Evolutionary conservation across 2,113 vertebrate genomes (phyloP).

Genomic region (Pachypanchax playfairii): DNA sequence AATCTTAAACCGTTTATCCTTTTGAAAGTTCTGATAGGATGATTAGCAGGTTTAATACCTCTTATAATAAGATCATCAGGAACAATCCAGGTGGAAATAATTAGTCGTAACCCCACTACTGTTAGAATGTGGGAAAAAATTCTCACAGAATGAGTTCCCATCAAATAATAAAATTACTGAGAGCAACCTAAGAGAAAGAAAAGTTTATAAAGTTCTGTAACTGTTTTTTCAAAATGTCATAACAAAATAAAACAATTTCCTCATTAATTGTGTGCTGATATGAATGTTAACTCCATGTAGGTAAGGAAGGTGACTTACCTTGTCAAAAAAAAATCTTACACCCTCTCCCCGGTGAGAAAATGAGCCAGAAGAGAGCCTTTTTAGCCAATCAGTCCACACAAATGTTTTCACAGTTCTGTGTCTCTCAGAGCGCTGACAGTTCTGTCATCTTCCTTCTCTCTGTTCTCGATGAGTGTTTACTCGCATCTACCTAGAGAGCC

Average conservation of each 20-base stretch:
- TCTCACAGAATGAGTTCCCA: slow-evolving; percentile 5
- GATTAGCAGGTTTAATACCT: too few species aligned
- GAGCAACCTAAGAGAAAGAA: too few species aligned
- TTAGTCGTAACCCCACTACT: neutral
- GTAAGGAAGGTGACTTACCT: slow-evolving; percentile 72
- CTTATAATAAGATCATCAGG: too few species aligned
- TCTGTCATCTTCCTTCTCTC: slow-evolving; percentile 72
- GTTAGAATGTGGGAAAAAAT: too few species aligned
- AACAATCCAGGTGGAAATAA: too few species aligned
- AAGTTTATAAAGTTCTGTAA: slow-evolving; percentile 8
- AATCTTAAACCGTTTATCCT: neutral
- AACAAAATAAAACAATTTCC: slow-evolving; percentile 24
- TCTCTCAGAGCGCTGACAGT: slow-evolving; percentile 75
- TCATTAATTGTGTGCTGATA: too few species aligned
- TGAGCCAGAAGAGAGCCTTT: slow-evolving; percentile 24
- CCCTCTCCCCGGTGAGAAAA: slow-evolving; percentile 39
- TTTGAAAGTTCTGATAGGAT: too few species aligned
- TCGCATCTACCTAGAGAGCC: slow-evolving; percentile 65
- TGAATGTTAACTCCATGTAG: slow-evolving; percentile 39
- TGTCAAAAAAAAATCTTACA: slow-evolving; percentile 19
- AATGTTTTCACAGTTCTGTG: slow-evolving; percentile 57
- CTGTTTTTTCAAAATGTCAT: slow-evolving; percentile 1
- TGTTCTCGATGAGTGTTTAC: slow-evolving; percentile 61
- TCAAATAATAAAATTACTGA: neutral
- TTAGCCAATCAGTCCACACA: slow-evolving; percentile 48